phyloP scores from a whole-genome alignment of 2,888 invertebrate species.

The Empis livida region DNA sequence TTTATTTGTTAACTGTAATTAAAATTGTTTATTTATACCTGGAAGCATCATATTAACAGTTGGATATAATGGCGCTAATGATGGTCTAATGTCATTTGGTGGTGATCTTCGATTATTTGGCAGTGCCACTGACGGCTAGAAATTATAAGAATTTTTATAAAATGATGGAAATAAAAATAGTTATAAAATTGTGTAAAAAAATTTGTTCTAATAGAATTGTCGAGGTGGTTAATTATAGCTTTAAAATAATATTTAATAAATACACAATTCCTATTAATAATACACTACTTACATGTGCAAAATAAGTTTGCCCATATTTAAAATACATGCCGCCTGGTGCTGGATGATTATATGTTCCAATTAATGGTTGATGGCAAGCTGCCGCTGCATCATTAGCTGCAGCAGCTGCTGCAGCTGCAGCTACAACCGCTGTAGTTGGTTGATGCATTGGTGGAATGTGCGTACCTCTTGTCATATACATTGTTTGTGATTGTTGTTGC shows the following conservation, averaged over 20 bases:
- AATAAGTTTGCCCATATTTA: conserved; percentile 36
- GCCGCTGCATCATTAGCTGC: conserved; percentile 21
- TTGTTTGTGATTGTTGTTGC: conserved; percentile 19
- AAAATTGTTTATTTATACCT: conserved; percentile 19
- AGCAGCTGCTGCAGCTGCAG: conserved; percentile 26
- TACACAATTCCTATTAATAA: no score
- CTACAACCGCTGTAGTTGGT: conserved; percentile 19
- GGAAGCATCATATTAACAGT: conserved; percentile 36
- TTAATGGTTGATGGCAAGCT: conserved; percentile 33
- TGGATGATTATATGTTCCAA: conserved; percentile 42
- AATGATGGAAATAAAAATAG: background rate
- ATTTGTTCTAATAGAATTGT: no score
- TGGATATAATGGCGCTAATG: conserved; percentile 35
- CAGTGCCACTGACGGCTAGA: conserved; percentile 33
- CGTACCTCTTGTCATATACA: conserved; percentile 28
- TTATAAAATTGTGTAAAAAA: background rate
- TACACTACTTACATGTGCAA: conserved; percentile 34
- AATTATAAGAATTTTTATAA: background rate
- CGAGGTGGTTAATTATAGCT: no score
- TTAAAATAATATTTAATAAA: no score
- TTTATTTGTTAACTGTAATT: background rate
- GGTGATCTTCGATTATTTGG: conserved; percentile 35
- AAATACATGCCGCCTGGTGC: conserved; percentile 36
- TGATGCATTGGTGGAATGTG: conserved; percentile 32
- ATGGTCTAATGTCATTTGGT: conserved; percentile 31